Base-by-base conservation (phyloP, 2,888 invertebrate genomes). In the Galeopsomyia nigrocyanea region DNA sequence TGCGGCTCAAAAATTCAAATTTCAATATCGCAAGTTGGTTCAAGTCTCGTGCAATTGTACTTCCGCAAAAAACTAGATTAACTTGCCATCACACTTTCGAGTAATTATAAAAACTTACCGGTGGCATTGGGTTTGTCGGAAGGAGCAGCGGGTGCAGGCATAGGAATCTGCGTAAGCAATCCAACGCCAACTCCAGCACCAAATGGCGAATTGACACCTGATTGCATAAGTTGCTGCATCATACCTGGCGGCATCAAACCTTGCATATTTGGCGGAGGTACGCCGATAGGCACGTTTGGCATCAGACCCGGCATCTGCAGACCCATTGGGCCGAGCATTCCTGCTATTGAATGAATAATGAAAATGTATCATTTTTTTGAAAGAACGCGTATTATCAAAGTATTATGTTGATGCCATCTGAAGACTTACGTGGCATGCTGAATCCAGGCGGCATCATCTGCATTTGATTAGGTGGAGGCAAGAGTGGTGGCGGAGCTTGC, bases 191-290 rank as follows among this genome's bases (percentile, higher is more conserved):
- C 86, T 2, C 83, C 82, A 17, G 86, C 80, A 56, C 84, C 85
- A 56, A 86, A 87, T 3, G 87, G 86, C 14, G 87, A 82, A 77
- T 86, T 87, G 0, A 87, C 87, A 0, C 82, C 83, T 2, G 81
- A 82, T 21, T 69, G 68, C 68, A 86, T 78, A 84, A 86, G 85
- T 3, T 82, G 79, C 57, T 82, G 86, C 85, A 86, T 86, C 85
- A 86, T 86, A 19, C 85, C 85, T 0, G 85, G 84, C 19, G 86
- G 85, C 2, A 87, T 77, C 21, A 87, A 80, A 19, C 87, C 83
- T 53, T 87, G 88, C 81, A 89, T 85, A 74, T 88, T 89, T n/a
- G 90, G 90, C 3, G 90, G 90, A 1, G 90, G 90, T 3, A 90
- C 89, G 17, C 88, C 89, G 63, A 88, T 86, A 2, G 89, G 89